These are phyloP conservation scores for Cephus sareptanus DNA, from an alignment of 2,888 invertebrate genomes.

Conservation along the genomic window DNA sequence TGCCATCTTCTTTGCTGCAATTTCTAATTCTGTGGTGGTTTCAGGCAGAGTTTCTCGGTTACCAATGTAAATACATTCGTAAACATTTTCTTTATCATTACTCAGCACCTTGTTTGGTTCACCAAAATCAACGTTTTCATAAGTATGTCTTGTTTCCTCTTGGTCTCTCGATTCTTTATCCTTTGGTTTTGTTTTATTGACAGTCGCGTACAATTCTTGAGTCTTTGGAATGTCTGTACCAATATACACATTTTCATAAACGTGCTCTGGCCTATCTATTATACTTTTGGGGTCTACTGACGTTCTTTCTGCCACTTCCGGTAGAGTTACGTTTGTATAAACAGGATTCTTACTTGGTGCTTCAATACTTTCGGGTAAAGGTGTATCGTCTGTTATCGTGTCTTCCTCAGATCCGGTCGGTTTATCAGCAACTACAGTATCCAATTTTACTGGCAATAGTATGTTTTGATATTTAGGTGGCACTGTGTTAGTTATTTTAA, in stretches of 20 bases:
- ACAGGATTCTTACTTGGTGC: background rate
- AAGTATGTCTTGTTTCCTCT: conserved; percentile 38
- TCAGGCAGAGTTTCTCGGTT: conserved; percentile 38
- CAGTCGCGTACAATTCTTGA: conserved; percentile 27
- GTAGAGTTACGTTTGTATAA: conserved; percentile 13
- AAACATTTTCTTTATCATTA: conserved; percentile 31
- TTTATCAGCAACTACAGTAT: conserved; percentile 27
- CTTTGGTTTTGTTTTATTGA: conserved; percentile 23
- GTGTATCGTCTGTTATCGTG: conserved; percentile 1
- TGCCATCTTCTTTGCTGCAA: conserved; percentile 41
- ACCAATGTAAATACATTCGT: conserved; percentile 46
- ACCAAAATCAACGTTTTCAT: conserved; percentile 48
- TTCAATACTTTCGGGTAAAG: conserved; percentile 11
- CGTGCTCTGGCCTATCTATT: conserved; percentile 40
- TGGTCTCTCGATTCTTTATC: conserved; percentile 21
- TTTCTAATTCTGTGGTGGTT: conserved; percentile 39
- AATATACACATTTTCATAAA: conserved; percentile 52
- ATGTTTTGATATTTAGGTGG: conserved; percentile 53
- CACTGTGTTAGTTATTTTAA: conserved; percentile 19
- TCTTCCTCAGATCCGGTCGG: conserved; percentile 16
- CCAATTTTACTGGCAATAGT: conserved; percentile 46
- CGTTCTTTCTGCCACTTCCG: conserved; percentile 21
- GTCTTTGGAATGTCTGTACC: conserved; percentile 42
- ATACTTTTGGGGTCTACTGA: conserved; percentile 22
- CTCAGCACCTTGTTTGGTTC: conserved; percentile 20